These are phyloP conservation scores for Drosophila buzzatii DNA, from an alignment of 2,888 invertebrate species.

Conservation along the genomic window DNA sequence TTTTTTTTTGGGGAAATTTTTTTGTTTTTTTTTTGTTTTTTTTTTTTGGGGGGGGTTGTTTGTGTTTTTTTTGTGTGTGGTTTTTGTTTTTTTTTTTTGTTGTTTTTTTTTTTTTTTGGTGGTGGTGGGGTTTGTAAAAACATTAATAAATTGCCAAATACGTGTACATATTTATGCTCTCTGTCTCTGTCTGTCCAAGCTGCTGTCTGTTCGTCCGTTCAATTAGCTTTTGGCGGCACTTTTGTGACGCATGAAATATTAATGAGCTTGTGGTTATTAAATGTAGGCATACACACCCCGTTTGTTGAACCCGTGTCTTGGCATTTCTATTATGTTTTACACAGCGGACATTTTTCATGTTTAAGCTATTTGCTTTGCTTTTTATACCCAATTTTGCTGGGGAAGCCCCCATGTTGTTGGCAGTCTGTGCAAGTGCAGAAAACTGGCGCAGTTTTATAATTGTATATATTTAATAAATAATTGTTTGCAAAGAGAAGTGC, in stretches of 20 bases:
- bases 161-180: conserved; percentile 10
- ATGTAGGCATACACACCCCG: conserved; percentile 49
- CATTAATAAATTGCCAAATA: conserved; percentile 22
- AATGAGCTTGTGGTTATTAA: conserved; percentile 36
- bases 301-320: conserved; percentile 51
- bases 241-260: conserved; percentile 26
- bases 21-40: too few species aligned
- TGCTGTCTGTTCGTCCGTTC: not conserved
- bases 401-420: not conserved
- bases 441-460: too few species aligned
- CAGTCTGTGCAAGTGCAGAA: not conserved
- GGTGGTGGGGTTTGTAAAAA: too few species aligned
- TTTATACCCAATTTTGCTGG: not conserved
- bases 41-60: too few species aligned
- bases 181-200: not conserved
- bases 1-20: too few species aligned
- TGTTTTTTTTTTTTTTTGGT: too few species aligned
- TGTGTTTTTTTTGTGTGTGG: too few species aligned
- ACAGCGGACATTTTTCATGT: not conserved
- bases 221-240: conserved; percentile 4
- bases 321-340: conserved; percentile 36
- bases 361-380: not conserved
- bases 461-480: too few species aligned
- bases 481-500: too few species aligned
- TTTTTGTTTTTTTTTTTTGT: too few species aligned